phyloP scores from a whole-genome alignment of 2,113 vertebrate species.

The Excalfactoria chinensis region DNA sequence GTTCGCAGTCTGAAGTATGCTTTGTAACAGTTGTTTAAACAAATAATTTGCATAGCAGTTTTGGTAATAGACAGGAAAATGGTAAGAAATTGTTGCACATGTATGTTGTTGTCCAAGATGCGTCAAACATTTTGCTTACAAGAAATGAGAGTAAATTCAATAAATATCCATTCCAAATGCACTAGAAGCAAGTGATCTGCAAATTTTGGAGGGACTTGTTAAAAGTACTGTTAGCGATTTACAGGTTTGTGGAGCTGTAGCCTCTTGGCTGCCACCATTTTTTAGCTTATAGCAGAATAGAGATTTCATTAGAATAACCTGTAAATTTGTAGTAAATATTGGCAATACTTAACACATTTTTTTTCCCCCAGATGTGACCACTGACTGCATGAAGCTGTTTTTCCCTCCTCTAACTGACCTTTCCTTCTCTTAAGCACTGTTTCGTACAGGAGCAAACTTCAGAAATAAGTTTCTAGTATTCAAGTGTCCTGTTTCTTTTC shows the following conservation, averaged over 20 bases:
- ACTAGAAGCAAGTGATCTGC: neutral
- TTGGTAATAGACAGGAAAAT: neutral
- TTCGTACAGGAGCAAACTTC: conserved; percentile 18
- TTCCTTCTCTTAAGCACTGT: neutral
- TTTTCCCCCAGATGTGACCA: neutral
- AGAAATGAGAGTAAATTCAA: neutral
- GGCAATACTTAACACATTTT: neutral
- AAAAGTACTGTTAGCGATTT: neutral
- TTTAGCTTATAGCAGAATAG: neutral
- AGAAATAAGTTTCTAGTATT: conserved; percentile 5
- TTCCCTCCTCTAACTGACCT: conserved; percentile 7
- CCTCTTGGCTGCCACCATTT: neutral
- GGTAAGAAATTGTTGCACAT: neutral
- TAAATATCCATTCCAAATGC: neutral
- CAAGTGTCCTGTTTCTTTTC: neutral
- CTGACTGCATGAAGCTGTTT: conserved; percentile 15
- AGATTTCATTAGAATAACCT: neutral
- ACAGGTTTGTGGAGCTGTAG: neutral
- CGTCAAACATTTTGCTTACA: neutral
- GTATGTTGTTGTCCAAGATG: neutral
- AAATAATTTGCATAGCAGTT: neutral
- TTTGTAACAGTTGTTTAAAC: neutral
- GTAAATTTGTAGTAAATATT: neutral
- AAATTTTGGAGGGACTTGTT: neutral
- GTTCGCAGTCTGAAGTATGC: neutral